Base-by-base conservation (phyloP, 2,888 invertebrate genomes). In the Cheilosia urbana region DNA sequence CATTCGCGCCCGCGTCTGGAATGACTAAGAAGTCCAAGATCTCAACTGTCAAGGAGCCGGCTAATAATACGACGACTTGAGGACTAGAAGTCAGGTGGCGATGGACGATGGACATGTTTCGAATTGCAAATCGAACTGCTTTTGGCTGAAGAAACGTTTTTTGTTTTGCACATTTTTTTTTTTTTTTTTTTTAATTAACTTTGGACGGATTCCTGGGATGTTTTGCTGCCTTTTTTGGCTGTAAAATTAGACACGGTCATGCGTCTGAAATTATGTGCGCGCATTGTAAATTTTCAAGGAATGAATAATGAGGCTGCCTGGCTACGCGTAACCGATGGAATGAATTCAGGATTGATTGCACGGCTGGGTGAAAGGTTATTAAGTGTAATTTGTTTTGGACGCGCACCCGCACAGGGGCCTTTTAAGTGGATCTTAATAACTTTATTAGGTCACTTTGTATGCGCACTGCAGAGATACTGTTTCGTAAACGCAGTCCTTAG, bases 161-260 rank as follows among this genome's bases (percentile, higher is more conserved):
- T 51, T 42, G 40, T 47, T 62, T 19, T 24, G 11, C 42, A 27
- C 30, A 47, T 73, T 65, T 27, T 27, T 27, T 27, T 27, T 68
- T 51, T n/a, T n/a, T n/a, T n/a, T 24, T 24, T 27, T 68, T 51
- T 73, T 57, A 9, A 47, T 17, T 47, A 19, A 19, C 2, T 47
- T 47, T 45, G 40, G 53, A 47, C 42, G 49, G 24, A 76, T 80
- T 73, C 68, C 83, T 63, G 53, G 21, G 42, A 60, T 55, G 60
- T 72, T 71, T 53, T 75, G 60, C 66, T 53, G 71, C 81, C 76
- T 72, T 85, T 85, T 85, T 76, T 85, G 69, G 84, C 34, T 66
- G 34, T 34, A n/a, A 75, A 85, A 85, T 85, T 85, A 85, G 85
- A 85, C 81, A 85, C 85, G 85, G 85, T 68, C 81, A 77, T 76